These are phyloP conservation scores for Limnephilus marmoratus DNA, from an alignment of 2,888 invertebrate genomes.

Conservation along the genomic window DNA sequence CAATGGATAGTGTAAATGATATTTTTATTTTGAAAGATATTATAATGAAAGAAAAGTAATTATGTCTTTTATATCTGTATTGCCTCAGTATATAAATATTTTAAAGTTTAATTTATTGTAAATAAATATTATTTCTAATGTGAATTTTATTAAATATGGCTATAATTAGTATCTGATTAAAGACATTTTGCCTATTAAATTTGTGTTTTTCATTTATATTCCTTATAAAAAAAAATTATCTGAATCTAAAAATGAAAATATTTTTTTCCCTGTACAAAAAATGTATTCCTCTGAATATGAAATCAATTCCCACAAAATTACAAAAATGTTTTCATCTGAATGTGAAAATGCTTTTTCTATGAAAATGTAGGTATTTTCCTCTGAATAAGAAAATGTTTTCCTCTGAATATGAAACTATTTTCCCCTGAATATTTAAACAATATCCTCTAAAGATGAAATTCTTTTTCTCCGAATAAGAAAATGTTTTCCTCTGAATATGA, in stretches of 20 bases:
- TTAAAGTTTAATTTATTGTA: conserved; percentile 37
- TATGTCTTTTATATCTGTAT: neutral
- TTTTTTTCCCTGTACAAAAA: no score
- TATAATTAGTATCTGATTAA: conserved; percentile 40
- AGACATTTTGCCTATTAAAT: conserved; percentile 37
- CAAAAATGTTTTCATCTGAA: no score
- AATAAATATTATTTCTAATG: conserved; percentile 40
- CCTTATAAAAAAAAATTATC: neutral
- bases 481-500: neutral
- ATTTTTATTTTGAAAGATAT: neutral
- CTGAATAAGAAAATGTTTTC: neutral
- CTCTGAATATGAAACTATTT: neutral
- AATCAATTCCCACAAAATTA: neutral
- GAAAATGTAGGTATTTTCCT: neutral
- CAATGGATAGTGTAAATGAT: neutral
- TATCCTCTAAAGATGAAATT: neutral
- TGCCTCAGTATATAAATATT: neutral
- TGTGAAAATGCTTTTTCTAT: neutral
- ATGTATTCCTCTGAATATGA: no score
- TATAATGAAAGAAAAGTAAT: neutral
- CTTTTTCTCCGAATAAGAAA: neutral
- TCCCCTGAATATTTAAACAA: neutral
- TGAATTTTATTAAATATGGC: conserved; percentile 44
- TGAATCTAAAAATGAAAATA: no score
- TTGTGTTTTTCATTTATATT: neutral